Evolutionary conservation across 2,888 invertebrate genomes (phyloP).

Genomic region (Hyalella azteca): DNA sequence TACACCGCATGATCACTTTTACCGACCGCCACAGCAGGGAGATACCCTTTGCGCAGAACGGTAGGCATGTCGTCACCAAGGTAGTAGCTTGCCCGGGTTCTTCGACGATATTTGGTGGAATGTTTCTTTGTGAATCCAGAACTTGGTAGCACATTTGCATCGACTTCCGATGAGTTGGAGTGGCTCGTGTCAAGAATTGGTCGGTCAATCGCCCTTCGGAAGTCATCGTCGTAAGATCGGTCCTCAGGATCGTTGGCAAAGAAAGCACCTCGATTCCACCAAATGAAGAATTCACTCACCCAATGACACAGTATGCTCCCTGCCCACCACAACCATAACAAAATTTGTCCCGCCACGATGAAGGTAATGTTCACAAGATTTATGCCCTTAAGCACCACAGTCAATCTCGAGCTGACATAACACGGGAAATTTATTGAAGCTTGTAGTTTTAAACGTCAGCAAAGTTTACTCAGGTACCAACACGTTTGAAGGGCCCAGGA

Average conservation of each 20-base stretch:
- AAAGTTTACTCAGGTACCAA: too few species aligned
- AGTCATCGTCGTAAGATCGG: not conserved
- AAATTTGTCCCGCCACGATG: not conserved
- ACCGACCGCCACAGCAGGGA: slow-evolving; percentile 1
- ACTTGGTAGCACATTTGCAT: not conserved
- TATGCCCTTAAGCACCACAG: too few species aligned
- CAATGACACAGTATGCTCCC: not conserved
- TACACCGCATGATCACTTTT: slow-evolving; percentile 18
- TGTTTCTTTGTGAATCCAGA: not conserved
- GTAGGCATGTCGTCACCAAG: not conserved
- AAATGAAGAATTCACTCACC: not conserved
- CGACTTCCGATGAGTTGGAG: not conserved
- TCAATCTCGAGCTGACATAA: too few species aligned
- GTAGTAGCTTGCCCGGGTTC: not conserved
- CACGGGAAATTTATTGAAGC: too few species aligned
- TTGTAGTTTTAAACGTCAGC: too few species aligned
- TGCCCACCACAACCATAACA: slow-evolving; percentile 8
- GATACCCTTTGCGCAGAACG: slow-evolving; percentile 13
- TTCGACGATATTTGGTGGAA: not conserved
- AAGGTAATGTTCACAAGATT: too few species aligned
- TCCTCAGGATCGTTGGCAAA: not conserved
- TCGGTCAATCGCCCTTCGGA: not conserved
- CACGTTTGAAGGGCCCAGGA: too few species aligned
- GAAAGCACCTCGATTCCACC: slow-evolving; percentile 7
- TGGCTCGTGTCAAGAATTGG: not conserved